Conservation (phyloP, 2,113 vertebrate genomes). For the Eleginops maclovinus region DNA sequence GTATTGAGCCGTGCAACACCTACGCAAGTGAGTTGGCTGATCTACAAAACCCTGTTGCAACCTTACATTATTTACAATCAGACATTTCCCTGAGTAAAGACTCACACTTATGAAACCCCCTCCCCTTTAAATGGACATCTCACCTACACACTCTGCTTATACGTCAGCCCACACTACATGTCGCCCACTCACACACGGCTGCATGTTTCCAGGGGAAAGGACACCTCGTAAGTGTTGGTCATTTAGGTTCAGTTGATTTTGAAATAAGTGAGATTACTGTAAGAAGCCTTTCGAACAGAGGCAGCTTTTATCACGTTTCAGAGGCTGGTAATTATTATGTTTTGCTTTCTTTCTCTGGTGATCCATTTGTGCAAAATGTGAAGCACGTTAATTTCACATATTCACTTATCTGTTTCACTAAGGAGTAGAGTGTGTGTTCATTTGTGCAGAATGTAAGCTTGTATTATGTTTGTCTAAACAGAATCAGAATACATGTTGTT, state of each 20-base stretch:
- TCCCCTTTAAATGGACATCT: no score
- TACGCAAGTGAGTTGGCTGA: background rate
- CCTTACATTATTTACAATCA: background rate
- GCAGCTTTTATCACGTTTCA: background rate
- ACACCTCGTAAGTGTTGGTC: background rate
- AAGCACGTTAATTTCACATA: background rate
- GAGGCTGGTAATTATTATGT: background rate
- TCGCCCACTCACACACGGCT: slow-evolving; percentile 39
- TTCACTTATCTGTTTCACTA: no score
- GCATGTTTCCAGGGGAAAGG: background rate
- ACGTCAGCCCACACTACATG: background rate
- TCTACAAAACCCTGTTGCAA: background rate
- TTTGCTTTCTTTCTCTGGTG: background rate
- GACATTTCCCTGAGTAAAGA: background rate
- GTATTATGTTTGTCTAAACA: no score
- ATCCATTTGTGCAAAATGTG: background rate
- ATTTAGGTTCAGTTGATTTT: background rate
- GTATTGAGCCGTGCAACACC: background rate
- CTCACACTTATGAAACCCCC: background rate
- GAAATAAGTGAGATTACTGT: background rate
- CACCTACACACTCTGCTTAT: background rate
- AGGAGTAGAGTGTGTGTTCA: no score
- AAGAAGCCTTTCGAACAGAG: background rate
- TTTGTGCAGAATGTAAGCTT: no score
- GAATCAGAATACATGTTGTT: no score